Conservation (phyloP, 2,888 invertebrate genomes). For the Phengaris arion region DNA sequence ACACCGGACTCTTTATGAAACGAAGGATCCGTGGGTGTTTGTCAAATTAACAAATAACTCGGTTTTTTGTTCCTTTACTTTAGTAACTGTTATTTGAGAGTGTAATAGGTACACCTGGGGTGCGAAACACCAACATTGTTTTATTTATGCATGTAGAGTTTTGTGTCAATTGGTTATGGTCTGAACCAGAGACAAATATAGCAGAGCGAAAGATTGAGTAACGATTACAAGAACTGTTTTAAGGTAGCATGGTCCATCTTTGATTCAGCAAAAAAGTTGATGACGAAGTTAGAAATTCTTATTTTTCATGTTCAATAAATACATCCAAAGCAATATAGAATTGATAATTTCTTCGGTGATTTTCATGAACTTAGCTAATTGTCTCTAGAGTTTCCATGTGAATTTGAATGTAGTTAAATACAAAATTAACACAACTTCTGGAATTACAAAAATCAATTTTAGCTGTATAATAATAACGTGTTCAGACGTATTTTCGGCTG, state of each 20-base stretch:
- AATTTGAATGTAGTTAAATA: background rate
- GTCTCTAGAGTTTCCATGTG: too few species aligned
- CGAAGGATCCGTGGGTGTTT: background rate
- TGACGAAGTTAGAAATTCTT: too few species aligned
- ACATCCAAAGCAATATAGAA: too few species aligned
- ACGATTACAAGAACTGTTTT: background rate
- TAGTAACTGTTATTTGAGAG: background rate
- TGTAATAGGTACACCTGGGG: constrained; percentile 13
- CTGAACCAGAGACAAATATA: background rate
- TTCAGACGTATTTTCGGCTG: constrained; percentile 2
- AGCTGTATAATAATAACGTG: background rate
- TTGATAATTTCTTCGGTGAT: too few species aligned
- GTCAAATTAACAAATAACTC: constrained; percentile 23
- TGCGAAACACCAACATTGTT: background rate
- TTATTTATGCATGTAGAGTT: background rate
- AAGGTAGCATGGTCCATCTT: background rate
- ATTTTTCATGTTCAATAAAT: too few species aligned
- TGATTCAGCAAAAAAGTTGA: background rate
- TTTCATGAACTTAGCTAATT: too few species aligned
- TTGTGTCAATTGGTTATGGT: background rate
- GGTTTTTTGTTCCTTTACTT: constrained; percentile 13
- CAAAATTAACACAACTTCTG: background rate
- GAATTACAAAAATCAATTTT: background rate
- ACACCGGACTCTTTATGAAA: constrained; percentile 21
- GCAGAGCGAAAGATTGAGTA: background rate